Conservation (phyloP, 2,797 vertebrate genomes). For the Pseudomugil tenellus region DNA sequence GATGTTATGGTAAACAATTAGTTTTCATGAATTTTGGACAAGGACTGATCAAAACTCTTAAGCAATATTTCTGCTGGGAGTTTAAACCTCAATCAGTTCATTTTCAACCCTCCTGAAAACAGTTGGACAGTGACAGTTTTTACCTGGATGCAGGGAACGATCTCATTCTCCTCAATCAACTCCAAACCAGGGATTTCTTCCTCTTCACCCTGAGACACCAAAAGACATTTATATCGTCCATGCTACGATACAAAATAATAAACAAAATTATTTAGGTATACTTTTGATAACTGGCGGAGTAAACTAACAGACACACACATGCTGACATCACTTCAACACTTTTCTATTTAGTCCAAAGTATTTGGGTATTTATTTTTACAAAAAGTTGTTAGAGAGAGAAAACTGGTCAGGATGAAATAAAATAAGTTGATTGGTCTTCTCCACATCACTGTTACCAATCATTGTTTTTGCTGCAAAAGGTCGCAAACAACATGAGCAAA, state of each 20-base stretch:
- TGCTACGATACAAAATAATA: not conserved
- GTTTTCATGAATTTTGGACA: not conserved
- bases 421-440: too few species aligned
- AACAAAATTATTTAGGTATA: not conserved
- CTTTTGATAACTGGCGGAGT: not conserved
- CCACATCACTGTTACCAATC: too few species aligned
- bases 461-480: too few species aligned
- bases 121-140: not conserved
- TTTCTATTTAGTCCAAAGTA: too few species aligned
- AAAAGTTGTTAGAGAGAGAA: too few species aligned
- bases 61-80: too few species aligned
- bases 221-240: not conserved
- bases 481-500: too few species aligned
- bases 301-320: not conserved
- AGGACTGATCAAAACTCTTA: not conserved
- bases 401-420: too few species aligned
- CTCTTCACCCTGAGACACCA: constrained; percentile 43
- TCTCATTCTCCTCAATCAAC: constrained; percentile 51
- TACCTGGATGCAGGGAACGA: constrained; percentile 31
- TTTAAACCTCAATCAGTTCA: not conserved
- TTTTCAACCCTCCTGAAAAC: not conserved
- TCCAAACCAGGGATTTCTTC: constrained; percentile 73
- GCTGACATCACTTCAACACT: too few species aligned
- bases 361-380: too few species aligned
- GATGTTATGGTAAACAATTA: not conserved